A percentile compares a stretch with the other conserved stretches of the same genome.
These are phyloP conservation scores for Catharus fuscescens DNA, from an alignment of 2,113 vertebrate genomes.

Conservation along the genomic window DNA sequence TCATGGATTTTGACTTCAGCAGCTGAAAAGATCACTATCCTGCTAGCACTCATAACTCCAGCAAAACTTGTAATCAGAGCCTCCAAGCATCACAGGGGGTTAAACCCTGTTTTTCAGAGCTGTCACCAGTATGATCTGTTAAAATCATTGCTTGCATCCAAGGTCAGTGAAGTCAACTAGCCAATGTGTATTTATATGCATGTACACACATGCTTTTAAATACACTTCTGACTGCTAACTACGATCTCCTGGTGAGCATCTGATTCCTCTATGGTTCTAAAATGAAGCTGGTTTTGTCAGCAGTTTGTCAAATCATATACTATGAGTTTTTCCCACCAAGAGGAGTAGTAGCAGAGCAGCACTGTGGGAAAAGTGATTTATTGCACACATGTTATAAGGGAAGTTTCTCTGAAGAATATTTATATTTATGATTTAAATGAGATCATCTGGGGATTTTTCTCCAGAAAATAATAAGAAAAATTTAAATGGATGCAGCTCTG, in stretches of 20 bases:
- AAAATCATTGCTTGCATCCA: neutral
- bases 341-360: neutral
- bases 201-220: neutral
- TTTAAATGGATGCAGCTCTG: neutral
- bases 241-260: neutral
- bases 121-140: neutral
- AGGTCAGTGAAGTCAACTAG: neutral
- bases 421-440: constrained; percentile 5
- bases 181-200: neutral
- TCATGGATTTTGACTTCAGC: neutral
- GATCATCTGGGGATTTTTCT: neutral
- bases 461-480: neutral
- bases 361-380: constrained; percentile 21
- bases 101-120: neutral
- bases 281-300: neutral
- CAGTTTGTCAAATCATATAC: neutral
- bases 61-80: neutral
- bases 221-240: neutral
- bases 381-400: neutral
- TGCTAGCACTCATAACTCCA: neutral
- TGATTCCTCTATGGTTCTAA: neutral
- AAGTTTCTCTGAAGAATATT: neutral
- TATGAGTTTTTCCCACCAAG: neutral
- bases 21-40: neutral
- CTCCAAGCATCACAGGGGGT: neutral